Base-by-base conservation (phyloP, 1,140 invertebrate genomes). In the Bursaphelenchus mucronatus region DNA sequence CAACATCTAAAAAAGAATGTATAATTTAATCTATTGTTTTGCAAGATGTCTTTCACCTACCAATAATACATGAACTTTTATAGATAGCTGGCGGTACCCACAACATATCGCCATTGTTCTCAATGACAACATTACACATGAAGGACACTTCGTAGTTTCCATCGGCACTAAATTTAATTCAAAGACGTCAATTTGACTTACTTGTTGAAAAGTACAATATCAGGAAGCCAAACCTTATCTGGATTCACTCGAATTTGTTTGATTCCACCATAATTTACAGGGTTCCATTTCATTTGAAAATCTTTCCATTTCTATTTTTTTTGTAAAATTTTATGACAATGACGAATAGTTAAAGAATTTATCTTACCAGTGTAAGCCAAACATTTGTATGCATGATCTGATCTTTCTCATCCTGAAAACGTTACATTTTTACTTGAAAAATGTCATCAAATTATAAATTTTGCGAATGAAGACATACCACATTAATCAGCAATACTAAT, bases 121-220 rank as follows among this genome's bases (percentile, higher is more conserved):
- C 89, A 0, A 94, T 83, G 4, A 90, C 94, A 0, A 91, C 93
- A 84, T 96, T 96, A 3, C 92, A 96, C 91, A 95, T 95, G 11
- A 94, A 83, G 1, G 91, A 94, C 45, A 94, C 92, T 84, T 97
- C 93, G 82, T 95, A 97, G 82, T 96, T 96, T 15, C 94, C 93
- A 84, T 97, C 94, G 77, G 94, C 93, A 81, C 89, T 90, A 70
- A 61, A 86, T 43, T 46, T 43, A 50, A 67, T 17, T 63, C 11
- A 62, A 30, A 13, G 39, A 61, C 40, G 39, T 87, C 86, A 96
- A 53, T 47, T 13, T 9, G 8, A 62, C 61, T 87, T 86, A 97
- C 94, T 98, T 99, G 86, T 99, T 99, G 83, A 98, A 98, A 46
- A 99, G 86, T 43, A 98, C 95, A 76, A 99, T 96, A 83, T 99